These are phyloP conservation scores for Macrophya alboannulata DNA, from an alignment of 2,888 invertebrate genomes.

Conservation along the genomic window DNA sequence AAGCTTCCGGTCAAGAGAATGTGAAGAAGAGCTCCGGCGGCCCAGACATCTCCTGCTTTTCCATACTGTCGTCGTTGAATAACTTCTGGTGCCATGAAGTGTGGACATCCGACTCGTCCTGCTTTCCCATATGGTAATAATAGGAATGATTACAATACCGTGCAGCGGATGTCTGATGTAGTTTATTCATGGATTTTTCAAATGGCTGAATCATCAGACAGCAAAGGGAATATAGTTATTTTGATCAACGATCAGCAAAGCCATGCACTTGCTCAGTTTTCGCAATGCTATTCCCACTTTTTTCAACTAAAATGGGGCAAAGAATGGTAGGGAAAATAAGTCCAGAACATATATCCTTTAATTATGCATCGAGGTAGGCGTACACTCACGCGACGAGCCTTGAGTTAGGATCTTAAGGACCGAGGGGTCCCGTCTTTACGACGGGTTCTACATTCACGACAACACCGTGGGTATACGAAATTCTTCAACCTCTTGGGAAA, in stretches of 20 bases:
- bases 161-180: background rate
- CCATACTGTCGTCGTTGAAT: slow-evolving; percentile 95
- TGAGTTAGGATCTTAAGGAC: slow-evolving; percentile 24
- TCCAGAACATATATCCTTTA: slow-evolving; percentile 1
- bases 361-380: slow-evolving; percentile 28
- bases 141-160: slow-evolving; percentile 8
- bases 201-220: background rate
- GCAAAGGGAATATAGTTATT: background rate
- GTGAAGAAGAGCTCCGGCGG: slow-evolving; percentile 96
- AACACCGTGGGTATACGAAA: background rate
- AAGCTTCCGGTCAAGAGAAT: slow-evolving; percentile 96
- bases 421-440: slow-evolving; percentile 36
- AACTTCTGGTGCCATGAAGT: slow-evolving; percentile 99
- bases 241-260: background rate
- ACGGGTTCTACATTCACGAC: slow-evolving; percentile 31
- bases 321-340: background rate
- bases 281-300: background rate
- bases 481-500: slow-evolving; percentile 28
- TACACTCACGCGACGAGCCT: background rate
- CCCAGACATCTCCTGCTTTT: slow-evolving; percentile 99
- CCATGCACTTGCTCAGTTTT: slow-evolving; percentile 30
- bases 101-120: slow-evolving; percentile 97
- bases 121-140: slow-evolving; percentile 61
- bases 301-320: background rate
- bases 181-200: background rate